A percentile compares a stretch with the other conserved stretches of the same genome.
Evolutionary conservation across 2,888 invertebrate species (phyloP).

Genomic region (Vanessa cardui): DNA sequence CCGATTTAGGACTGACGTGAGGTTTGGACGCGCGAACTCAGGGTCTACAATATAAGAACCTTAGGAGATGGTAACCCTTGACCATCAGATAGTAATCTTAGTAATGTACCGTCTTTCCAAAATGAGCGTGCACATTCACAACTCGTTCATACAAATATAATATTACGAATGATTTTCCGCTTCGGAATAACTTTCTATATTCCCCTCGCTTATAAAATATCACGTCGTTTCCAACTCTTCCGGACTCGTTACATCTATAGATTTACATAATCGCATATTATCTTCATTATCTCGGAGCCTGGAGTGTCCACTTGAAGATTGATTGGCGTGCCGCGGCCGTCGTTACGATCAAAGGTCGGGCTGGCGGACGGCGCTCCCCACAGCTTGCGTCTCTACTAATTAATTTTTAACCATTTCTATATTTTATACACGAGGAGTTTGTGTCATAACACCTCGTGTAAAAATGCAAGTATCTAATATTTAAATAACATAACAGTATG

Average conservation of each 20-base stretch:
- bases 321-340: constrained; percentile 25
- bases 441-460: not conserved
- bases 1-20: too few relatives aligned
- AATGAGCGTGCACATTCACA: too few relatives aligned
- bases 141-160: too few relatives aligned
- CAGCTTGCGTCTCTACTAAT: constrained; percentile 4
- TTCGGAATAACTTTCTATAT: too few relatives aligned
- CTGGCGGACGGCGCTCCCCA: not conserved
- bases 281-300: not conserved
- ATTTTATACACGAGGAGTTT: too few relatives aligned
- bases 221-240: not conserved
- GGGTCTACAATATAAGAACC: too few relatives aligned
- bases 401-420: constrained; percentile 9
- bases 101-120: too few relatives aligned
- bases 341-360: constrained; percentile 25
- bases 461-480: not conserved
- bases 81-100: too few relatives aligned
- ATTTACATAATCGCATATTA: constrained; percentile 9
- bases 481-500: too few relatives aligned
- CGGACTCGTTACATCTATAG: not conserved
- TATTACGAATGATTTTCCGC: too few relatives aligned
- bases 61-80: too few relatives aligned
- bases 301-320: constrained; percentile 4
- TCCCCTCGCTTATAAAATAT: not conserved
- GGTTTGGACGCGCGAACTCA: too few relatives aligned